Percentiles rank a stretch among this genome's conserved stretches.
Evolutionary conservation across 2,113 vertebrate species (phyloP).

Genomic region (Laticauda laticaudata): DNA sequence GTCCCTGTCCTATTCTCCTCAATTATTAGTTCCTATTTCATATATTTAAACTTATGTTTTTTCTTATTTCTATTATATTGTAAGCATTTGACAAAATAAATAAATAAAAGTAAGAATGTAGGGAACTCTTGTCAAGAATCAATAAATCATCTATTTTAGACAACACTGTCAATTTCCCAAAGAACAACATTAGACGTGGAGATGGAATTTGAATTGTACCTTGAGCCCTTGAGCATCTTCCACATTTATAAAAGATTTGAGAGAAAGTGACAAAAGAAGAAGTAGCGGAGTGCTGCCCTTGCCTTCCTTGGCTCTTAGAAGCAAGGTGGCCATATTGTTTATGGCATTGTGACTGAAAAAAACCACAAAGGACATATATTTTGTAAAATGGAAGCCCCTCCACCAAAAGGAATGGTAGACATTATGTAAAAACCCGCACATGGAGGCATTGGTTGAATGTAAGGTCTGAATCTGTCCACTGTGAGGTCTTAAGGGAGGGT

Average conservation of each 20-base stretch:
- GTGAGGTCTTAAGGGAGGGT: neutral
- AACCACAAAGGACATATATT: neutral
- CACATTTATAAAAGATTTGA: neutral
- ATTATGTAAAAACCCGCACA: neutral
- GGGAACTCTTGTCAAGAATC: neutral
- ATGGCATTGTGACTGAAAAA: neutral
- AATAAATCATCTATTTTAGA: slow-evolving; percentile 14
- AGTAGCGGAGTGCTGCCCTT: neutral
- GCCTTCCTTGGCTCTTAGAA: neutral
- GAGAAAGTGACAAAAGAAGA: neutral
- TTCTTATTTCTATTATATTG: no score
- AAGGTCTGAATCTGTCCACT: neutral
- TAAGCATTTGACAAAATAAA: no score
- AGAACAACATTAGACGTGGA: neutral
- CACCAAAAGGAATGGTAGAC: neutral
- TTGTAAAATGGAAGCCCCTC: neutral
- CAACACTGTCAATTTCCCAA: neutral
- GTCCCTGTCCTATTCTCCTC: no score
- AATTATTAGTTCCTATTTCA: no score
- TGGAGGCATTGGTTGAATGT: neutral
- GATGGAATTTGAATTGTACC: neutral
- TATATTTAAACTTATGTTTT: no score
- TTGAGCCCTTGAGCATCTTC: neutral
- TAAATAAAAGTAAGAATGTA: neutral
- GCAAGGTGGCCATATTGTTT: neutral